Percentiles rank a stretch among this genome's conserved stretches.
Evolutionary conservation across 1,140 invertebrate species (phyloP).

Genomic region (Trypoxylus dichotomus): DNA sequence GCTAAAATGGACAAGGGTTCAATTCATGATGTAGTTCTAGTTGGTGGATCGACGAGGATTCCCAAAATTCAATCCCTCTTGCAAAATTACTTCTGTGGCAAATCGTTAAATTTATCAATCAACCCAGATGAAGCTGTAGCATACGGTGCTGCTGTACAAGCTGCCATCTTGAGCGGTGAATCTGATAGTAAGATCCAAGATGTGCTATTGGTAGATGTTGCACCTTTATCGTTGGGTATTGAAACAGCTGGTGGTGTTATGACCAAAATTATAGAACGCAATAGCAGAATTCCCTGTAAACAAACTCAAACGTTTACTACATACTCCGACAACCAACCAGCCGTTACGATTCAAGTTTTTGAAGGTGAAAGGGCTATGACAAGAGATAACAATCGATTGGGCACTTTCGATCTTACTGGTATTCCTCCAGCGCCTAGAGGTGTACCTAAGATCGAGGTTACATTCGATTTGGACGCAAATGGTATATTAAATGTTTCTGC

Average conservation of each 20-base stretch:
- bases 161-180: constrained; percentile 64
- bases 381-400: constrained; percentile 74
- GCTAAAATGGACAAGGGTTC: constrained; percentile 71
- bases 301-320: constrained; percentile 67
- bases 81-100: constrained; percentile 66
- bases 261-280: constrained; percentile 66
- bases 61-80: constrained; percentile 66
- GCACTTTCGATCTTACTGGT: constrained; percentile 72
- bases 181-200: constrained; percentile 51
- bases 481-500: constrained; percentile 70
- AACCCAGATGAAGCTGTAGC: constrained; percentile 70
- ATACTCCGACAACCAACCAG: constrained; percentile 71
- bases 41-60: constrained; percentile 77
- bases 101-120: constrained; percentile 66
- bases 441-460: constrained; percentile 69
- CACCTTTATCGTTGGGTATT: neutral
- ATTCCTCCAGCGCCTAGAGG: constrained; percentile 59
- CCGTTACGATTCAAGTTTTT: constrained; percentile 70
- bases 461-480: constrained; percentile 70
- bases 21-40: constrained; percentile 78
- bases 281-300: constrained; percentile 65
- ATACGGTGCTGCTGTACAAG: constrained; percentile 68
- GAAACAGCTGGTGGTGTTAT: constrained; percentile 54
- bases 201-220: constrained; percentile 51
- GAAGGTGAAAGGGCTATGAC: constrained; percentile 82